These are phyloP conservation scores for Myiopsitta monachus DNA, from an alignment of 2,113 vertebrate species.

Conservation along the genomic window DNA sequence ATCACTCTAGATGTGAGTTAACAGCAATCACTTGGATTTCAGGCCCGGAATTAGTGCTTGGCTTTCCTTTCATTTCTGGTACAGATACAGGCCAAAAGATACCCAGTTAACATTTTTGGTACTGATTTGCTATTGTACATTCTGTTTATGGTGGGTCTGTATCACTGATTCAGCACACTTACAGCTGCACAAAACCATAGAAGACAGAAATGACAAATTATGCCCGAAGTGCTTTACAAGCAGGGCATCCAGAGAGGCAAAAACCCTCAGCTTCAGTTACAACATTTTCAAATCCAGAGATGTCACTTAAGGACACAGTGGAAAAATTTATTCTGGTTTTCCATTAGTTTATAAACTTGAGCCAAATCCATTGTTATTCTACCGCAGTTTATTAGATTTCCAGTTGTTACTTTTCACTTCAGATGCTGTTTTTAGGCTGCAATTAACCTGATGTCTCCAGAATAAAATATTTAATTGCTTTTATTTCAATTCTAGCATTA, in stretches of 20 bases:
- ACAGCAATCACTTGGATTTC: neutral
- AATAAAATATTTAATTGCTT: neutral
- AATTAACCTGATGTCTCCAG: neutral
- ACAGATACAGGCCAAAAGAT: neutral
- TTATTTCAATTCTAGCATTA: neutral
- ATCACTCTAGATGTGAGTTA: neutral
- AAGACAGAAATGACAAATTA: neutral
- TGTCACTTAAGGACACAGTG: constrained; percentile 22
- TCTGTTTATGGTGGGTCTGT: neutral
- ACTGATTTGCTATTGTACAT: neutral
- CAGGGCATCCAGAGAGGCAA: neutral
- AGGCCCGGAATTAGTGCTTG: neutral
- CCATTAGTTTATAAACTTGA: neutral
- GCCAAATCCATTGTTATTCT: constrained; percentile 30
- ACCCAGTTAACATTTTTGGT: neutral
- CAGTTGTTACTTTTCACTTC: constrained; percentile 9
- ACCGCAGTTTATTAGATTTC: constrained; percentile 14
- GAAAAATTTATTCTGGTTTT: constrained; percentile 38
- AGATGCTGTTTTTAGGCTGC: neutral
- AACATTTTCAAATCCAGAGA: neutral
- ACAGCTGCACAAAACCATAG: neutral
- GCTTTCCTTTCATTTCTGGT: neutral
- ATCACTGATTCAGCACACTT: neutral
- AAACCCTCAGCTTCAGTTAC: neutral
- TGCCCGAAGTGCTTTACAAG: neutral